phyloP scores from a whole-genome alignment of 1,140 invertebrate genomes.

The Reticulitermes speratus region DNA sequence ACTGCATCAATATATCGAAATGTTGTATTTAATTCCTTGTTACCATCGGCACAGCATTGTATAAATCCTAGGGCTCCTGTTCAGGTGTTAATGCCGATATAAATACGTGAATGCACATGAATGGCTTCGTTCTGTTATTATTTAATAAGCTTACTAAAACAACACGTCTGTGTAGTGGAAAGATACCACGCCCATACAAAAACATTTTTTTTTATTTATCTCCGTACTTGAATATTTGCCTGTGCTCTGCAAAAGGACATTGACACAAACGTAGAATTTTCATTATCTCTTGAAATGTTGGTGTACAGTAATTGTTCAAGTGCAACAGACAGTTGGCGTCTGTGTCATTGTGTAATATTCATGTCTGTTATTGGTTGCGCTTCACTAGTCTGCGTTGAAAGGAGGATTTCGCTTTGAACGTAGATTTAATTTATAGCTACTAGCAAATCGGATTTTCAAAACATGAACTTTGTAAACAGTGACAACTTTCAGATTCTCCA shows the following conservation, averaged over 20 bases:
- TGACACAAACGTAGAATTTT: background rate
- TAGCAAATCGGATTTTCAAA: background rate
- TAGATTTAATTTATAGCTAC: constrained; percentile 7
- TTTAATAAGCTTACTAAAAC: background rate
- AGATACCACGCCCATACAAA: background rate
- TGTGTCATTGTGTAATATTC: background rate
- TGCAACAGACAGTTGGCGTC: background rate
- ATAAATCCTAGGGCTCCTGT: background rate
- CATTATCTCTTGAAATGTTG: background rate
- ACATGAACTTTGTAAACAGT: background rate
- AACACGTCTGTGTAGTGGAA: background rate
- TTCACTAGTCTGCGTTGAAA: background rate
- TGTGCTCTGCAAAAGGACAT: background rate
- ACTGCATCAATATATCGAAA: too few species aligned
- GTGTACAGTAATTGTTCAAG: background rate
- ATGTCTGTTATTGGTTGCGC: background rate
- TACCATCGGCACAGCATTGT: too few species aligned
- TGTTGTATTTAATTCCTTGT: too few species aligned
- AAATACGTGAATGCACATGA: background rate
- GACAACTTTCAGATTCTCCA: background rate
- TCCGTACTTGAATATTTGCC: background rate
- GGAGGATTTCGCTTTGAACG: background rate
- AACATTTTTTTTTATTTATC: background rate
- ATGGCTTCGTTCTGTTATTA: background rate
- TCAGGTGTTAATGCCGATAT: background rate